A percentile compares a stretch with the other conserved stretches of the same genome.
phyloP scores from a whole-genome alignment of 2,113 vertebrate species.

The Pseudois nayaur region DNA sequence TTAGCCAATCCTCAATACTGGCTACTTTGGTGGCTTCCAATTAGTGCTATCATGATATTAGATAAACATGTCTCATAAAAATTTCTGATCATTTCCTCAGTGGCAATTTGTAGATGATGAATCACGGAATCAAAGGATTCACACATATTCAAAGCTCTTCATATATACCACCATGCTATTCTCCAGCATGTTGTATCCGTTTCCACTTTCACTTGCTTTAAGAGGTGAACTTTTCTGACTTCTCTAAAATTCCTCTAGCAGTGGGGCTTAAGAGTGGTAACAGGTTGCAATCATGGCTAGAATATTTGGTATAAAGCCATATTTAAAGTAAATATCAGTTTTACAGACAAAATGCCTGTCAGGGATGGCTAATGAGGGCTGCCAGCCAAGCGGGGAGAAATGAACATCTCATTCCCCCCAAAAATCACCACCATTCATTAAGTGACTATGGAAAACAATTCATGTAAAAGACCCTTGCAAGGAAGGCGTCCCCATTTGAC shows the following conservation, averaged over 20 bases:
- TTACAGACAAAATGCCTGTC: not conserved
- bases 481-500: not conserved
- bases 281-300: not conserved
- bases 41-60: not conserved
- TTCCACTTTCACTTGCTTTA: not conserved
- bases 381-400: not conserved
- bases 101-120: not conserved
- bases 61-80: not conserved
- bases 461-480: fast-evolving
- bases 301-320: not conserved
- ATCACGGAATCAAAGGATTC: not conserved
- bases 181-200: not conserved
- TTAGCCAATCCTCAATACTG: not conserved
- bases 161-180: not conserved
- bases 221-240: not conserved
- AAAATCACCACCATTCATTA: not conserved
- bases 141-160: not conserved
- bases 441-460: not conserved
- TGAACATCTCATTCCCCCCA: not conserved
- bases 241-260: not conserved
- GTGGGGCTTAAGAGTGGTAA: not conserved
- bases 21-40: not conserved
- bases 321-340: not conserved
- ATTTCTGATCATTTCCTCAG: not conserved
- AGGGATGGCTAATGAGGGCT: not conserved